phyloP scores from a whole-genome alignment of 1,140 invertebrate species.

The Hyphantria cunea region DNA sequence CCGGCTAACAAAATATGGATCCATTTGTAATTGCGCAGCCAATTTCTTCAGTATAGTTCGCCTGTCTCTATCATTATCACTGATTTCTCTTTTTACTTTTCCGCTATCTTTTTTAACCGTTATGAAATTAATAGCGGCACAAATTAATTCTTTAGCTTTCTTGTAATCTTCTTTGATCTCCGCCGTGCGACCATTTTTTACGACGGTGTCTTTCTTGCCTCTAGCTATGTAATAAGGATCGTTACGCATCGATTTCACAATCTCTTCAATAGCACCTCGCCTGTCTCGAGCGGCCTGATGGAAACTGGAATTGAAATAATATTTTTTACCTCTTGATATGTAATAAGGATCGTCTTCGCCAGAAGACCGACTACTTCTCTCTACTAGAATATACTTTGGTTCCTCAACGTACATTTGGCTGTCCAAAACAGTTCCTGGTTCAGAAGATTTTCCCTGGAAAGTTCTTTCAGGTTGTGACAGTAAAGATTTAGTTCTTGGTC shows the following conservation, averaged over 20 bases:
- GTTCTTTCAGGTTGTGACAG: constrained; percentile 21
- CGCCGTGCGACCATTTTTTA: constrained; percentile 44
- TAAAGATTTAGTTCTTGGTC: constrained; percentile 30
- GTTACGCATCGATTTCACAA: constrained; percentile 69
- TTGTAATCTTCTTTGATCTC: constrained; percentile 41
- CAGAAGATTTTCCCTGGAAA: constrained; percentile 21
- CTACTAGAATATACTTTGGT: constrained; percentile 71
- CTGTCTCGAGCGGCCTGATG: constrained; percentile 51
- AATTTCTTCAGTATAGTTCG: constrained; percentile 69
- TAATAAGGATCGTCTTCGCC: constrained; percentile 69
- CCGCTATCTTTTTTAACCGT: constrained; percentile 39
- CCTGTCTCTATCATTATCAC: constrained; percentile 62
- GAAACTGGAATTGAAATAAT: constrained; percentile 39
- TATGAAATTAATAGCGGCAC: constrained; percentile 58
- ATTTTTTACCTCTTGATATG: constrained; percentile 73
- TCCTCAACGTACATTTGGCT: constrained; percentile 70
- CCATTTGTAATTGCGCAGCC: constrained; percentile 66
- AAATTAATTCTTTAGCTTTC: constrained; percentile 65
- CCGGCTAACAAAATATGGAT: constrained; percentile 73
- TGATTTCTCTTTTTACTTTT: constrained; percentile 58
- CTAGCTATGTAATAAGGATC: constrained; percentile 75
- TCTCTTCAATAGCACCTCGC: constrained; percentile 67
- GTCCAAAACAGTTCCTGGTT: constrained; percentile 58
- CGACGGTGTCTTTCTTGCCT: constrained; percentile 60
- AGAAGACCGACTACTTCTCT: constrained; percentile 66